A percentile compares a stretch with the other conserved stretches of the same genome.
phyloP scores from a whole-genome alignment of 1,140 invertebrate genomes.

The Tetramorium parvispinum region DNA sequence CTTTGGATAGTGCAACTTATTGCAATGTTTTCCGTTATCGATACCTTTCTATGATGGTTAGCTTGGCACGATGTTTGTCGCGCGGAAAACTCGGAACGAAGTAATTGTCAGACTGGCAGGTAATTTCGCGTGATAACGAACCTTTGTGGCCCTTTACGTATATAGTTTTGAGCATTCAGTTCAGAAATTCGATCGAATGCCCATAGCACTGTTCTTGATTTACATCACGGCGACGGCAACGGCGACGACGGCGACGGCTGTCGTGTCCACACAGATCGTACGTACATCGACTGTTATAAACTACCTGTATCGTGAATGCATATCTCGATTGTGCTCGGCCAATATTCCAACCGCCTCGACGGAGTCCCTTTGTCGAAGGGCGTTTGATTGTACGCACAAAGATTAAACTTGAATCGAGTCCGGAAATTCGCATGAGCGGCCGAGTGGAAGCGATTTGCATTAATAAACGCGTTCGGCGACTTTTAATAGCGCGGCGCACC shows the following conservation, averaged over 20 bases:
- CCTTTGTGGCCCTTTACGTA: constrained; percentile 63
- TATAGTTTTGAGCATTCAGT: constrained; percentile 67
- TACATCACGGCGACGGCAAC: constrained; percentile 43
- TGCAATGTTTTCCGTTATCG: constrained; percentile 3
- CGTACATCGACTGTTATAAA: constrained; percentile 50
- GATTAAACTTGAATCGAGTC: constrained; percentile 67
- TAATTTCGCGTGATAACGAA: constrained; percentile 69
- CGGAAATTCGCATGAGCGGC: not conserved
- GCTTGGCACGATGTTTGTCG: constrained; percentile 12
- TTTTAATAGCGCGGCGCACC: constrained; percentile 24
- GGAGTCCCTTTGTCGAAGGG: constrained; percentile 62
- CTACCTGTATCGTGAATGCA: constrained; percentile 66
- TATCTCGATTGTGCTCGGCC: constrained; percentile 58
- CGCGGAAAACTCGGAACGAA: constrained; percentile 23
- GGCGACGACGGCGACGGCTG: constrained; percentile 15
- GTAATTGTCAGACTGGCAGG: constrained; percentile 59
- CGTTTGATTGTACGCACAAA: constrained; percentile 60
- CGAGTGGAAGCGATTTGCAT: constrained; percentile 37
- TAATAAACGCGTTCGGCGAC: constrained; percentile 23
- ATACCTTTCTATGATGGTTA: not conserved
- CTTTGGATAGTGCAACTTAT: not conserved
- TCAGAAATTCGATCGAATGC: constrained; percentile 66
- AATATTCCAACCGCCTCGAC: constrained; percentile 5
- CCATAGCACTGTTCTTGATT: constrained; percentile 48
- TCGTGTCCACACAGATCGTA: constrained; percentile 21